A percentile compares a stretch with the other conserved stretches of the same genome.
Conservation (phyloP, 2,113 vertebrate genomes). For the Pomatostomus ruficeps region DNA sequence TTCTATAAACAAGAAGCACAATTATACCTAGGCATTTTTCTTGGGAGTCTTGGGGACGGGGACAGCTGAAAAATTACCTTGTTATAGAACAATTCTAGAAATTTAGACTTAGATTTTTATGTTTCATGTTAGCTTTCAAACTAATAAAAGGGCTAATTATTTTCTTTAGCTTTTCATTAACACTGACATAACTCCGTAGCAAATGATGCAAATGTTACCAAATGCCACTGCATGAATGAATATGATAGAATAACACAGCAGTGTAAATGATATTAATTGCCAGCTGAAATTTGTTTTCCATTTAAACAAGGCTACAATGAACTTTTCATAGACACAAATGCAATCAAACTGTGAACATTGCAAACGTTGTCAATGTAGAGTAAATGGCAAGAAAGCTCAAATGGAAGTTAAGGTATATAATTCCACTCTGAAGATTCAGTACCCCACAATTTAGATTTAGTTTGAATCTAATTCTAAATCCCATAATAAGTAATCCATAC, state of each 20-base stretch:
- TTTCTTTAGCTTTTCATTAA: not conserved
- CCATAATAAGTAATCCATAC: not conserved
- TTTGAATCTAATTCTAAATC: not conserved
- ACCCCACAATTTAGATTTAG: not conserved
- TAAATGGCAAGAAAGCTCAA: not conserved
- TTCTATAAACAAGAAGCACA: not conserved
- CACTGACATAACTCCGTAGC: not conserved
- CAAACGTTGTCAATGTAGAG: not conserved
- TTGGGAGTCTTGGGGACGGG: not conserved
- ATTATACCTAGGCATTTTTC: not conserved
- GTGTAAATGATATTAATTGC: not conserved
- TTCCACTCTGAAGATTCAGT: not conserved
- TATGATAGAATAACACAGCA: not conserved
- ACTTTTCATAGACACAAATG: not conserved
- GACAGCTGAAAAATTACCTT: not conserved
- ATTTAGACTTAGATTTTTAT: not conserved
- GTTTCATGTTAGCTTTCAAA: not conserved
- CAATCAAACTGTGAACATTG: not conserved
- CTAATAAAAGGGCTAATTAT: not conserved
- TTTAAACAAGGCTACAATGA: constrained; percentile 1
- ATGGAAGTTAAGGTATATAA: not conserved
- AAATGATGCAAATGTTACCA: not conserved
- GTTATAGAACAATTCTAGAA: not conserved
- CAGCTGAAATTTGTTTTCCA: not conserved
- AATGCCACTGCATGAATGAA: not conserved